Percentiles rank a stretch among this genome's conserved stretches.
These are phyloP conservation scores for Amiota minor DNA, from an alignment of 2,888 invertebrate genomes.

Conservation along the genomic window DNA sequence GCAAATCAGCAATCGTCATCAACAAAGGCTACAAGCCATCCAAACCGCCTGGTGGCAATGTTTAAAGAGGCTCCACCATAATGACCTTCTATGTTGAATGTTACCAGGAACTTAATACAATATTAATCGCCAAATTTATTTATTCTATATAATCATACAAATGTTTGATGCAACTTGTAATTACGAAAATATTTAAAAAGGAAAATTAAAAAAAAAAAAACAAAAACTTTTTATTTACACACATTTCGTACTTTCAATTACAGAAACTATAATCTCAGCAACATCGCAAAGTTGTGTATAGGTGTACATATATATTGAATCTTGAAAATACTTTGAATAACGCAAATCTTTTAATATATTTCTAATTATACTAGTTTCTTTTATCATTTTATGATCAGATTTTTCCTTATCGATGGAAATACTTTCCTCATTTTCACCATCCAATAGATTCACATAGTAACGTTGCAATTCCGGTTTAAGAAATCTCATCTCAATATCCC, in stretches of 20 bases:
- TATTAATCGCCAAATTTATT: no score
- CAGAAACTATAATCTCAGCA: conserved; percentile 60
- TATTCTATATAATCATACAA: no score
- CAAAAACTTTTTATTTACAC: conserved; percentile 26
- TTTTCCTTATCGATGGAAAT: background rate
- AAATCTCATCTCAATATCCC: conserved; percentile 41
- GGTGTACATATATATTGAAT: conserved; percentile 57
- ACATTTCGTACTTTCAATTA: conserved; percentile 58
- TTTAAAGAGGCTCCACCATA: no score
- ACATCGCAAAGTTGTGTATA: conserved; percentile 57
- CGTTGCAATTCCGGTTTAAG: conserved; percentile 27
- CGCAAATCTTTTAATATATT: conserved; percentile 23
- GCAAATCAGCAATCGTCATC: no score
- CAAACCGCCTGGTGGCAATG: no score
- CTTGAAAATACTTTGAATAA: conserved; percentile 48
- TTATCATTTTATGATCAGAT: background rate
- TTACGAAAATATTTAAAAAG: no score
- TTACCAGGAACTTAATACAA: no score
- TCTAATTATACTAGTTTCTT: background rate
- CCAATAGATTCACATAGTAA: background rate
- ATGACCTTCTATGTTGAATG: no score
- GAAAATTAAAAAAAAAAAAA: no score
- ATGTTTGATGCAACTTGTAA: no score
- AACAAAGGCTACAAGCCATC: no score
- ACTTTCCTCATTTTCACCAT: background rate